Evolutionary conservation across 30 jellyfish, hydroid and myxozoan species (phyloP), one percentile per base, ranked within the genome.

Genomic region (Calvadosia cruxmelitensis): DNA sequence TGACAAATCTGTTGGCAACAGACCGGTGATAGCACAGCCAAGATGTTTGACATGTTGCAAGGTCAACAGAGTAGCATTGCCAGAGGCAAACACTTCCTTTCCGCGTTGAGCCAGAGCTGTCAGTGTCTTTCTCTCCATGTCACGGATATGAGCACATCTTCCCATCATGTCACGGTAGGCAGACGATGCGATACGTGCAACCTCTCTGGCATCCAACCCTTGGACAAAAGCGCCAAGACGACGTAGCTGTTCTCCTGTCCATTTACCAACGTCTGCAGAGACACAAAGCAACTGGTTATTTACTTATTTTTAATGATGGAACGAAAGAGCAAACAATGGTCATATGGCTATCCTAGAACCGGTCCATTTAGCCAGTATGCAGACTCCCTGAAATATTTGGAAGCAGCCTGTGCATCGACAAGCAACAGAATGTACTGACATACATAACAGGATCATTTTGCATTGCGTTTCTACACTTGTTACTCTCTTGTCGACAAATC

Each of bases 241-340:
- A 12, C 77, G 82, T 0, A 84, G 66, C 31, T 69, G 86, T n/a
- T 69, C 78, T 0, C 84, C 83, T 53, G 82, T 49, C 95, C 95
- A 84, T 63, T 72, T 70, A 77, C 85, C 52, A 36, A 84, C 86
- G 64, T 84, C 95, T 84, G 32, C 1, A 34, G 24, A 34, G 34
- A 32, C 16, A 50, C n/a, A 61, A 26, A n/a, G 27, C 30, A 61
- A 61, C 23, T 0, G 15, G n/a, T n/a, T n/a, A n/a, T n/a, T n/a
- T n/a, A n/a, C n/a, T n/a, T n/a, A n/a, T n/a, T n/a, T n/a, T n/a
- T n/a, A n/a, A n/a, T n/a, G n/a, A n/a, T n/a, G n/a, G n/a, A n/a
- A n/a, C n/a, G n/a, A n/a, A n/a, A n/a, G n/a, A n/a, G n/a, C n/a
- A n/a, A n/a, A n/a, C n/a, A n/a, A n/a, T n/a, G n/a, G n/a, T n/a